Evolutionary conservation across 2,113 vertebrate genomes (phyloP).

Genomic region (Eublepharis macularius): DNA sequence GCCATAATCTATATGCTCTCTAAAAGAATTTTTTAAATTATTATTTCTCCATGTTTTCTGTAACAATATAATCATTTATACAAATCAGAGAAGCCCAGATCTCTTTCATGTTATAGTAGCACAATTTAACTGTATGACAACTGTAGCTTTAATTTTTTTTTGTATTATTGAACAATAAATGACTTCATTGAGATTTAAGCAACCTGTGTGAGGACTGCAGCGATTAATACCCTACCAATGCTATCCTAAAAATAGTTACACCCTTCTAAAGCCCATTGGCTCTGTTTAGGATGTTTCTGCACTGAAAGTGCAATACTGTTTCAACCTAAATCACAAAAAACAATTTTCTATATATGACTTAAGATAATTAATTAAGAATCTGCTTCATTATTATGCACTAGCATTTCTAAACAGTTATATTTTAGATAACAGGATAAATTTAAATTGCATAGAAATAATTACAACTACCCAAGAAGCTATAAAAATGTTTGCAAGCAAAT

Average conservation of each 20-base stretch:
- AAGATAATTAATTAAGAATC: conserved; percentile 79
- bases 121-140: conserved; percentile 51
- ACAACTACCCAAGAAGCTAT: conserved; percentile 70
- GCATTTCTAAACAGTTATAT: conserved; percentile 78
- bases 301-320: conserved; percentile 71
- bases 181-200: neutral
- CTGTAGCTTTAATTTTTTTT: conserved; percentile 71
- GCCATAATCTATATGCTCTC: conserved; percentile 40
- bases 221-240: too few relatives aligned
- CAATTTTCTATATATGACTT: conserved; percentile 77
- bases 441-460: conserved; percentile 78
- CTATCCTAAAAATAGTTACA: too few relatives aligned
- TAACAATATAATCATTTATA: conserved; percentile 63
- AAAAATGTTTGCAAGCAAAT: conserved; percentile 76
- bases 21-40: conserved; percentile 42
- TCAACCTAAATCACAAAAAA: conserved; percentile 76
- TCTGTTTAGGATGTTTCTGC: conserved; percentile 74
- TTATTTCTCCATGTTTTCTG: conserved; percentile 54
- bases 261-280: too few relatives aligned
- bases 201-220: neutral
- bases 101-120: conserved; percentile 47
- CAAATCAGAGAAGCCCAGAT: conserved; percentile 53
- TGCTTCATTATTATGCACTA: conserved; percentile 76
- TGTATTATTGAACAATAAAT: conserved; percentile 65
- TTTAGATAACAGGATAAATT: conserved; percentile 78